phyloP scores from a whole-genome alignment of 2,888 invertebrate genomes.

The Campopleginae sp. region DNA sequence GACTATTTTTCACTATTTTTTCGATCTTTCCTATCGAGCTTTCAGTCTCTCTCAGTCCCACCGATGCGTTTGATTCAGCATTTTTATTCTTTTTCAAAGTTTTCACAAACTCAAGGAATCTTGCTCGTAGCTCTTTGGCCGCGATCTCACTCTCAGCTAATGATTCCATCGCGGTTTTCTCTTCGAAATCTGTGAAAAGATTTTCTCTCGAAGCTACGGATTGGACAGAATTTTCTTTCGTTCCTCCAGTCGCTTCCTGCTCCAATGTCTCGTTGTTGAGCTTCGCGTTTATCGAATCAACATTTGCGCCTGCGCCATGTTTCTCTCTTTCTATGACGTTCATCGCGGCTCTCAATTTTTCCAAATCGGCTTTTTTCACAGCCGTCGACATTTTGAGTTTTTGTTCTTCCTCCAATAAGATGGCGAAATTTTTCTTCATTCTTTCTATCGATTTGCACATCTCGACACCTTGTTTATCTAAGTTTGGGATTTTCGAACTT shows the following conservation, averaged over 20 bases:
- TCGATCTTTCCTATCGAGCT: conserved; percentile 70
- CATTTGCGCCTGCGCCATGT: conserved; percentile 69
- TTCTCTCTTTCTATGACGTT: conserved; percentile 71
- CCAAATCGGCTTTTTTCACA: conserved; percentile 72
- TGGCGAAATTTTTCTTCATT: conserved; percentile 76
- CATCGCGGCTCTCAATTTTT: conserved; percentile 68
- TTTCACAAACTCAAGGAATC: conserved; percentile 59
- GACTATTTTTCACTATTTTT: conserved; percentile 37
- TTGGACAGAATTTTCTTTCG: conserved; percentile 69
- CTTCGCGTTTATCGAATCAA: conserved; percentile 63
- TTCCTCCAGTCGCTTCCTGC: conserved; percentile 57
- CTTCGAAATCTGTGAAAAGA: conserved; percentile 59
- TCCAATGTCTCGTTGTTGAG: conserved; percentile 69
- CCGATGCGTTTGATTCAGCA: conserved; percentile 10
- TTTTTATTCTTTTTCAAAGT: conserved; percentile 22
- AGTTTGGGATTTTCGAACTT: conserved; percentile 70
- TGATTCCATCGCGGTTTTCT: conserved; percentile 54
- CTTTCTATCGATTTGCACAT: conserved; percentile 83
- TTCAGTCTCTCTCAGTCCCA: conserved; percentile 68
- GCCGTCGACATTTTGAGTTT: conserved; percentile 71
- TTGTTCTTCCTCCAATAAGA: conserved; percentile 68
- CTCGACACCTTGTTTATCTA: conserved; percentile 72
- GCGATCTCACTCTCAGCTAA: conserved; percentile 71
- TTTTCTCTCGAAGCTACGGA: conserved; percentile 70
- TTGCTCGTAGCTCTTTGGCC: conserved; percentile 69